These are phyloP conservation scores for Calephelis virginiensis DNA, from an alignment of 1,140 invertebrate genomes.

Conservation along the genomic window DNA sequence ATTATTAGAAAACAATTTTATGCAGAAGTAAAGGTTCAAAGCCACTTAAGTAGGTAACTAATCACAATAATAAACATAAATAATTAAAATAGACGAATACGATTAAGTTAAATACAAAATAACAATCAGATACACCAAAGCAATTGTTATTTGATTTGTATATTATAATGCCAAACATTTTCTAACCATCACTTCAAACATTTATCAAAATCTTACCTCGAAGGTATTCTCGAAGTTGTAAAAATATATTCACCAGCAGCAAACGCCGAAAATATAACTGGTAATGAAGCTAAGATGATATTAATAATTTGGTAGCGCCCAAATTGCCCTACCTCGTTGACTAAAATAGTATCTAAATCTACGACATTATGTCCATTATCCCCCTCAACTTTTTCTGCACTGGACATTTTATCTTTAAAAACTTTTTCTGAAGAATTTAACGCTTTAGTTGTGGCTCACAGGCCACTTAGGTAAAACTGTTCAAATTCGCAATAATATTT, in stretches of 20 bases:
- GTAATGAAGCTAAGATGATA: slow-evolving; percentile 49
- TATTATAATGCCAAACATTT: too few relatives aligned
- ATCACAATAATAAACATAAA: too few relatives aligned
- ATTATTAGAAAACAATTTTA: too few relatives aligned
- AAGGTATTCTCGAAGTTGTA: slow-evolving; percentile 57
- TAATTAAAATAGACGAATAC: too few relatives aligned
- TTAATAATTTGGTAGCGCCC: slow-evolving; percentile 56
- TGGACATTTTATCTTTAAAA: slow-evolving; percentile 21
- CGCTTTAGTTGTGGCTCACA: neutral
- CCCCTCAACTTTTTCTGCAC: slow-evolving; percentile 24
- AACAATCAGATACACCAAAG: too few relatives aligned
- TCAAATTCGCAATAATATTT: neutral
- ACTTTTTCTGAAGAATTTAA: neutral
- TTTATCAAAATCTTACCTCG: slow-evolving; percentile 40
- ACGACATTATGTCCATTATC: slow-evolving; percentile 32
- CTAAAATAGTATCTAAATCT: slow-evolving; percentile 55
- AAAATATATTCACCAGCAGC: slow-evolving; percentile 64
- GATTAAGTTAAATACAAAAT: too few relatives aligned
- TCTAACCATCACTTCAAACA: neutral
- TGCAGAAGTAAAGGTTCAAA: too few relatives aligned
- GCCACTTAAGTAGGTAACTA: too few relatives aligned
- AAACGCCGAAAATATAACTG: slow-evolving; percentile 62
- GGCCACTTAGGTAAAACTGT: neutral
- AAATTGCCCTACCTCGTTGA: slow-evolving; percentile 56
- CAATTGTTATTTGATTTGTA: too few relatives aligned